phyloP scores from a whole-genome alignment of 2,113 vertebrate genomes.

The Actenoides hombroni region DNA sequence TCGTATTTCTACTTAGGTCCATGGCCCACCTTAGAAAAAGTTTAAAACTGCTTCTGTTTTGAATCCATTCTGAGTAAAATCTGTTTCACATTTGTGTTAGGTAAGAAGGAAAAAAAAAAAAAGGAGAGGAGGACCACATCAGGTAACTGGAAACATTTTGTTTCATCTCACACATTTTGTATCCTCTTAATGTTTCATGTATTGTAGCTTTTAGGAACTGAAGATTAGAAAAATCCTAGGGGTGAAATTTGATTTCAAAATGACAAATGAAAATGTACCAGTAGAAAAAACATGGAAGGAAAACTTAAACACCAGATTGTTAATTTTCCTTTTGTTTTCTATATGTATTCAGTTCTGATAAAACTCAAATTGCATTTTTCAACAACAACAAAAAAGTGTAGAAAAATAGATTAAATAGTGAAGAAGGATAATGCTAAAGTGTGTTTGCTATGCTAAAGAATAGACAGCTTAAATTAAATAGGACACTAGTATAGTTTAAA shows the following conservation, averaged over 20 bases:
- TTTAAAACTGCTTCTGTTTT: not conserved
- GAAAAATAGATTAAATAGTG: not conserved
- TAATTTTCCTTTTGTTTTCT: not conserved
- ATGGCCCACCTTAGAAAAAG: not conserved
- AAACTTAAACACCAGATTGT: not conserved
- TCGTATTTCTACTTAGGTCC: not conserved
- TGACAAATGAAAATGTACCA: not conserved
- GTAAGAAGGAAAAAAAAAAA: not conserved
- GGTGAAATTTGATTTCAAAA: not conserved
- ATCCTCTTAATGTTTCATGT: not conserved
- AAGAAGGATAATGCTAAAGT: not conserved
- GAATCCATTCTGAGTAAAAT: not conserved
- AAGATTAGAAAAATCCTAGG: not conserved
- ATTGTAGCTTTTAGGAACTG: not conserved
- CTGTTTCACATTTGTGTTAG: not conserved
- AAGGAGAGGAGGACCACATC: not conserved
- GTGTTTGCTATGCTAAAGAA: not conserved
- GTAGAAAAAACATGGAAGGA: not conserved
- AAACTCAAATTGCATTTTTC: not conserved
- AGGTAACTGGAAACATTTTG: not conserved
- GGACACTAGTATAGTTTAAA: not conserved
- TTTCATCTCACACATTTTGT: not conserved
- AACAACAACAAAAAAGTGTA: not conserved
- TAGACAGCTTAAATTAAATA: not conserved
- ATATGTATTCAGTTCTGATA: not conserved